Conservation (phyloP, 1,140 invertebrate species). For the Ostrea denselamellosa region DNA sequence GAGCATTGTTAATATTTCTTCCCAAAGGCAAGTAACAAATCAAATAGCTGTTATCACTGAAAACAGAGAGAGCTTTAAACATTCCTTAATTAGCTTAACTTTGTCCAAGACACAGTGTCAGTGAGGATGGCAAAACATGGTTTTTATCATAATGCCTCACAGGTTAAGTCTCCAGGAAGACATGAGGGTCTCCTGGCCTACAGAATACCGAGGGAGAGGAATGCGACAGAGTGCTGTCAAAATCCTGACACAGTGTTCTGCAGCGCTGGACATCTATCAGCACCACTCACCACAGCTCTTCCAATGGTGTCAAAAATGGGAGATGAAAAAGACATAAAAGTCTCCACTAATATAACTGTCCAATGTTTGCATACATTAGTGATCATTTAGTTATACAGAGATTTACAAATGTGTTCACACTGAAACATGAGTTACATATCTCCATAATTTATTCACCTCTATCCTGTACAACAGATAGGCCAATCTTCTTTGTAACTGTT, state of each 20-base stretch:
- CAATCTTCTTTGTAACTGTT: background rate
- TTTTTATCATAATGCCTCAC: slow-evolving; percentile 30
- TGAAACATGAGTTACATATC: background rate
- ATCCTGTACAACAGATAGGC: too few species aligned
- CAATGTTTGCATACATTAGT: slow-evolving; percentile 11
- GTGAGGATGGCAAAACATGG: background rate
- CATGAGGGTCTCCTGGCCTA: background rate
- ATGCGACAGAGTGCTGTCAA: background rate
- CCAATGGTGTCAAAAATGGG: slow-evolving; percentile 5
- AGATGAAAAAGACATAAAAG: slow-evolving; percentile 28
- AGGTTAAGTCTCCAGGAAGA: background rate
- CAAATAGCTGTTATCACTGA: slow-evolving; percentile 25
- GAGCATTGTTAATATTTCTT: slow-evolving; percentile 17
- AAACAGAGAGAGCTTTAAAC: slow-evolving; percentile 18
- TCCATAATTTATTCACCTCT: background rate
- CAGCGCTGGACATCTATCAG: slow-evolving; percentile 12
- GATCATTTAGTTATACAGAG: background rate
- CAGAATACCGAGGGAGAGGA: background rate
- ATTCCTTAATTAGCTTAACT: slow-evolving; percentile 14
- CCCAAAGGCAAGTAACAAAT: slow-evolving; percentile 18
- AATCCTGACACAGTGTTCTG: slow-evolving; percentile 1
- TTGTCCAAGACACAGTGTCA: background rate
- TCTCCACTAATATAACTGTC: background rate
- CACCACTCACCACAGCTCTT: background rate
- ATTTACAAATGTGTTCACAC: slow-evolving; percentile 14